Evolutionary conservation across 2,797 vertebrate species (phyloP).

Genomic region (Aeoliscus strigatus): DNA sequence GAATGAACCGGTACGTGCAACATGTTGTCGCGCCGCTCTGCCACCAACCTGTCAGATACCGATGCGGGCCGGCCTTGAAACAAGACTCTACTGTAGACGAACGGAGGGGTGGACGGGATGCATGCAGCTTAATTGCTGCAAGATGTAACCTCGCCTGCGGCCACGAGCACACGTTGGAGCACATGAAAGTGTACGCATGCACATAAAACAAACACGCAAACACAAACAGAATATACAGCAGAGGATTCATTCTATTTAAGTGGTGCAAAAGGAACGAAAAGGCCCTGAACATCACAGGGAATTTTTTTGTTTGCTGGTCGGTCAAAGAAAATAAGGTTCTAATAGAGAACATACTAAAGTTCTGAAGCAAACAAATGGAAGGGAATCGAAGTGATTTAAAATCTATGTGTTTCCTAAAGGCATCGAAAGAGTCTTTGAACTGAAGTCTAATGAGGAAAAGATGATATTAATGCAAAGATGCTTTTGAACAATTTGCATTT

Average conservation of each 20-base stretch:
- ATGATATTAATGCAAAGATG: conserved; percentile 39
- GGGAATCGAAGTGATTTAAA: conserved; percentile 33
- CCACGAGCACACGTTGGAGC: conserved; percentile 40
- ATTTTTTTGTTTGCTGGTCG: conserved; percentile 43
- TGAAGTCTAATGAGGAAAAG: conserved; percentile 39
- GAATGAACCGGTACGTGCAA: conserved; percentile 56
- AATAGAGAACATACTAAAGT: conserved; percentile 33
- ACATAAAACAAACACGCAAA: conserved; percentile 24
- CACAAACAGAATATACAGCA: conserved; percentile 14
- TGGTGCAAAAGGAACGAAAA: background rate
- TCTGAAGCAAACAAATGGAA: conserved; percentile 32
- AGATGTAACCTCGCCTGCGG: conserved; percentile 72
- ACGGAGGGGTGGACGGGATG: conserved; percentile 63
- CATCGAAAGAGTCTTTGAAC: conserved; percentile 23
- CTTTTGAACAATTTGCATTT: conserved; percentile 27
- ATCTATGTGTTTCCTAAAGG: conserved; percentile 19
- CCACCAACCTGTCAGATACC: conserved; percentile 57
- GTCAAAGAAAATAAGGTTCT: conserved; percentile 40
- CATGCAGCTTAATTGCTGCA: conserved; percentile 75
- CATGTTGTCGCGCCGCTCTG: conserved; percentile 44
- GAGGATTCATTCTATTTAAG: too few species aligned
- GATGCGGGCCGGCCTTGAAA: conserved; percentile 64
- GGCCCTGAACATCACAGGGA: conserved; percentile 11
- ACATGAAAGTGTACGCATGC: conserved; percentile 23
- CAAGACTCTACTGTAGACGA: conserved; percentile 59